Evolutionary conservation across 2,888 invertebrate species (phyloP), one percentile per base, ranked within the genome.

Genomic region (Trachelus iudaicus): DNA sequence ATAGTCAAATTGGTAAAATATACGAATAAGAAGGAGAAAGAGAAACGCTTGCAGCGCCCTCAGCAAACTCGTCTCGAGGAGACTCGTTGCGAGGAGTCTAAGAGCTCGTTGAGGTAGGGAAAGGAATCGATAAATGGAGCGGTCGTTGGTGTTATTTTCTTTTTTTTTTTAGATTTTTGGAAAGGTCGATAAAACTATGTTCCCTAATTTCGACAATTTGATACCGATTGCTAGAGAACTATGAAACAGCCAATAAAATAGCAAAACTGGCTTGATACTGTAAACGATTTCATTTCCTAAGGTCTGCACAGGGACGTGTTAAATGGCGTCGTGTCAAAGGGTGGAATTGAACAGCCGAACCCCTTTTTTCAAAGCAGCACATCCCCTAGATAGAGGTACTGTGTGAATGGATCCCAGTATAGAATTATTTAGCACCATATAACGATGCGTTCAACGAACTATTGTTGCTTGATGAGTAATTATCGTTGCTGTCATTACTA

Each of bases 61-160:
- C 77, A 35, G 40, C 77, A 75, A 73, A 73, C 75, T 74, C 73
- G 73, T 80, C 75, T 79, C 78, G 76, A 73, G 79, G 69, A 56
- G 56, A 9, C 56, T 56, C 56, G 56, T 56, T 56, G 56, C 23
- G 56, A 56, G 56, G 9, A 56, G 56, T 56, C 56, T 23, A 56
- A 23, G 56, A 56, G 56, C 56, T 56, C 23, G 23, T 56, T 56
- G 56, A 56, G 56, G 56, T 56, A 56, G 56, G 56, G 56, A 56
- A 15, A 56, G 56, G 23, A 56, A 56, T 56, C 56, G 56, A 56
- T 56, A 23, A 56, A 56, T 23, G 15, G 56, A 56, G 56, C 56
- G 56, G 23, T 56, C 56, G 23, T 56, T 23, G 23, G 56, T 56
- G 15, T 23, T 40, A 6, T 40, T 15, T 40, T 37, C 12, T 37